A percentile compares a stretch with the other conserved stretches of the same genome.
phyloP scores from a whole-genome alignment of 2,797 vertebrate genomes.

The Semaprochilodus insignis region DNA sequence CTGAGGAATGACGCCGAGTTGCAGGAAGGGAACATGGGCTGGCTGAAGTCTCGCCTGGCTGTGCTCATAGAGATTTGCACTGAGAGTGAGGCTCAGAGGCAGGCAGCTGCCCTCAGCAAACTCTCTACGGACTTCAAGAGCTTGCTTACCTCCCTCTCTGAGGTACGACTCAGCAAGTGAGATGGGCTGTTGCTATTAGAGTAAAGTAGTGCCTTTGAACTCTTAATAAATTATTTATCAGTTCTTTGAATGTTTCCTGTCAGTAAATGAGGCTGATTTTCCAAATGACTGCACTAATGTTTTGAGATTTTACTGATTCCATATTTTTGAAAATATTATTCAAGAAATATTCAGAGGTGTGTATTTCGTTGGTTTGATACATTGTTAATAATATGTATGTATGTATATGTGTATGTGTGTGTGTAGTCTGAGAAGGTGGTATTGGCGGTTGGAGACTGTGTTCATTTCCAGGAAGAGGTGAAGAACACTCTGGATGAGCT shows the following conservation, averaged over 20 bases:
- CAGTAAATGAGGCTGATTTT: conserved; percentile 3
- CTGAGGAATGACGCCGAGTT: conserved; percentile 74
- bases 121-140: conserved; percentile 88
- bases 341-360: background rate
- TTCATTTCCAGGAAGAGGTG: conserved; percentile 91
- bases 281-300: background rate
- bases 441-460: conserved; percentile 87
- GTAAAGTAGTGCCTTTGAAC: background rate
- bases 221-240: conserved; percentile 23
- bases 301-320: background rate
- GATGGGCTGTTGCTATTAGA: background rate
- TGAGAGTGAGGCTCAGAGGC: conserved; percentile 86
- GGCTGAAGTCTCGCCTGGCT: conserved; percentile 89
- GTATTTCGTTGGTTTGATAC: background rate
- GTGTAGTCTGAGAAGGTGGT: conserved; percentile 89
- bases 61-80: conserved; percentile 83
- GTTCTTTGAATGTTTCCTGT: conserved; percentile 1
- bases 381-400: background rate
- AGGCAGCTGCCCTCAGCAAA: conserved; percentile 83
- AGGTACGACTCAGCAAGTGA: conserved; percentile 75
- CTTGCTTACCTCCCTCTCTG: conserved; percentile 82
- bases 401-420: background rate
- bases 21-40: conserved; percentile 87
- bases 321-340: background rate
- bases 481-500: conserved; percentile 86